phyloP scores from a whole-genome alignment of 2,888 invertebrate genomes.

The Apantesis nais region DNA sequence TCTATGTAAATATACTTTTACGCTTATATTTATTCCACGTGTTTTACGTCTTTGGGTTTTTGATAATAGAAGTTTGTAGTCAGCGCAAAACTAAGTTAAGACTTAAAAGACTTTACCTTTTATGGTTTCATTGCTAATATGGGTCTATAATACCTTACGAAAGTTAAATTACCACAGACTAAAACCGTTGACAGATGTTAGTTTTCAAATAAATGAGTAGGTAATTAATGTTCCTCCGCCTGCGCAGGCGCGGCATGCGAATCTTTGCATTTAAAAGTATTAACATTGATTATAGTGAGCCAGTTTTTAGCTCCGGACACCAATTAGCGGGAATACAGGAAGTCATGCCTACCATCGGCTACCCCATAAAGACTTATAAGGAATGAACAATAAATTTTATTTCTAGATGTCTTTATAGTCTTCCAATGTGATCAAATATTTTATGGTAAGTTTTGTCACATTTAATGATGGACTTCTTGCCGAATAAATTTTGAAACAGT shows the following conservation, averaged over 20 bases:
- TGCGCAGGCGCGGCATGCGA: slow-evolving; percentile 71
- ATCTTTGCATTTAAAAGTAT: slow-evolving; percentile 79
- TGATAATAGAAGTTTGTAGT: not conserved
- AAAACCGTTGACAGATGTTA: slow-evolving; percentile 31
- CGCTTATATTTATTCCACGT: not conserved
- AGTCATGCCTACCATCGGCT: slow-evolving; percentile 36
- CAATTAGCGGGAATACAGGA: slow-evolving; percentile 66
- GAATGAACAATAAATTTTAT: slow-evolving; percentile 39
- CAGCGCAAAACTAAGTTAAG: not conserved
- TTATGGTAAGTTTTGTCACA: not conserved
- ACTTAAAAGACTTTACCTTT: not conserved
- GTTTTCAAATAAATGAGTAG: slow-evolving; percentile 71
- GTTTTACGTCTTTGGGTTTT: not conserved
- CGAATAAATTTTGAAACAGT: not conserved
- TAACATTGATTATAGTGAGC: slow-evolving; percentile 63
- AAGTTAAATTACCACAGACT: not conserved
- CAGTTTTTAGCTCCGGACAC: slow-evolving; percentile 60
- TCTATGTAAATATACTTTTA: not conserved
- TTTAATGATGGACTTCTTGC: not conserved
- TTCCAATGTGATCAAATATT: slow-evolving; percentile 29
- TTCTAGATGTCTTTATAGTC: slow-evolving; percentile 47
- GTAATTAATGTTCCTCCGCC: slow-evolving; percentile 70
- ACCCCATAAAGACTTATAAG: slow-evolving; percentile 34
- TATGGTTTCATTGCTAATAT: not conserved
- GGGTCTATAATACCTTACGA: not conserved